A percentile compares a stretch with the other conserved stretches of the same genome.
phyloP scores from a whole-genome alignment of 2,888 invertebrate species.

The Drosophila multiciliata region DNA sequence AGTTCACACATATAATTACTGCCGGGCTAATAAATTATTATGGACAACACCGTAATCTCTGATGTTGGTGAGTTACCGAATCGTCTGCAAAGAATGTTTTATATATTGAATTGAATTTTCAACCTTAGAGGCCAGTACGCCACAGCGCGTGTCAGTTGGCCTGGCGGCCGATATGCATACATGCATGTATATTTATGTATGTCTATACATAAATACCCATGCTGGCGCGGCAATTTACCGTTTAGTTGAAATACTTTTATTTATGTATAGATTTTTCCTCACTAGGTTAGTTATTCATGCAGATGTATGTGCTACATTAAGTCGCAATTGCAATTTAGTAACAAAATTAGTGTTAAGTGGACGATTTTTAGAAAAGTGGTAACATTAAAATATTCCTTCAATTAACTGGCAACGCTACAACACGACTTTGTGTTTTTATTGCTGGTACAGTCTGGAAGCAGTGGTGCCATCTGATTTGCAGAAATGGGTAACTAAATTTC shows the following conservation, averaged over 20 bases:
- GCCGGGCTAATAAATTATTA: slow-evolving; percentile 4
- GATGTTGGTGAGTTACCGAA: slow-evolving; percentile 42
- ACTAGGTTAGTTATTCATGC: background rate
- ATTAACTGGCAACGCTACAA: slow-evolving; percentile 36
- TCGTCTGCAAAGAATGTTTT: slow-evolving; percentile 12
- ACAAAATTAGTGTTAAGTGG: slow-evolving; percentile 26
- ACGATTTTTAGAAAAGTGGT: slow-evolving; percentile 43
- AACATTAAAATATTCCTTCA: slow-evolving; percentile 32
- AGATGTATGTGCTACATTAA: background rate
- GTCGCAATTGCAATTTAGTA: slow-evolving; percentile 15
- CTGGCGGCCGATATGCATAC: slow-evolving; percentile 38
- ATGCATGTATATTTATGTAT: background rate
- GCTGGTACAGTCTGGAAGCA: slow-evolving; percentile 49
- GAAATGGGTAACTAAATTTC: background rate
- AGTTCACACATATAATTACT: background rate
- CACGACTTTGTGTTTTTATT: slow-evolving; percentile 4
- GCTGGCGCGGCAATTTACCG: slow-evolving; percentile 56
- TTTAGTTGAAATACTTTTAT: background rate
- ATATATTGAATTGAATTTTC: slow-evolving; percentile 77
- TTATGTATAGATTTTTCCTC: too few species aligned
- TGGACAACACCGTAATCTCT: slow-evolving; percentile 35
- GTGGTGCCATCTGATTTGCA: background rate
- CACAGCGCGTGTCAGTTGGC: slow-evolving; percentile 56
- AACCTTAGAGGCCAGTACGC: slow-evolving; percentile 56
- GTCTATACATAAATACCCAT: slow-evolving; percentile 7